Base-by-base conservation (phyloP, 2,797 vertebrate genomes). In the Hypotaenidia okinawae region DNA sequence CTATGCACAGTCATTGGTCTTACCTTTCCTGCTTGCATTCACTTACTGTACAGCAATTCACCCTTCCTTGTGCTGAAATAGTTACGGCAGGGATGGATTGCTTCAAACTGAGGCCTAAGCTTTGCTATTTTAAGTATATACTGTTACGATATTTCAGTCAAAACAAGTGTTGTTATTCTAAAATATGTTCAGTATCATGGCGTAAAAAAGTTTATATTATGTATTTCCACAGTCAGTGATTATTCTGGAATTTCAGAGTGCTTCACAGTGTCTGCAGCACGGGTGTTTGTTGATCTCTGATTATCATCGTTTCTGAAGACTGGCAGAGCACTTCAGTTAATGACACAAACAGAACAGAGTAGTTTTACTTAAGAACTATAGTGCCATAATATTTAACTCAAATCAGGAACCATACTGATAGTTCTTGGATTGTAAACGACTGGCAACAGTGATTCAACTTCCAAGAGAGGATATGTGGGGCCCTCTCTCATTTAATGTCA, bases 261-360 rank as follows among this genome's bases (percentile, higher is more conserved):
- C 63, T 93, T 84, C 64, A 30, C 24, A 7, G 52, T 84, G 49
- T 77, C 64, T 86, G 39, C 66, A 84, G 19, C 68, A 0, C 81
- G 47, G 24, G 25, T 16, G 24, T 57, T 39, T 79, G 51, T 90
- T 95, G 63, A 33, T 90, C 47, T 86, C 61, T 67, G 83, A 47
- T 86, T 57, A 37, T 86, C 30, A 19, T 90, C 35, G 61, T 76
- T 93, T 84, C 70, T 84, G 78, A 82, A 63, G 70, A 41, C 35
- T 72, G 43, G 62, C 62, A 79, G 84, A 89, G n/a, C 55, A 84
- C 84, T 95, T 66, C 33, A 73, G 55, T 58, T 88, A 95, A 83
- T 70, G 47, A 72, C 17, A 80, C 33, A 83, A 94, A 91, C 52
- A 86, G 51, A 88, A 77, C 41, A 86, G 74, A 89, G 64, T 37